These are phyloP conservation scores for Medauroidea extradentata DNA, from an alignment of 1,140 invertebrate species.

Conservation along the genomic window DNA sequence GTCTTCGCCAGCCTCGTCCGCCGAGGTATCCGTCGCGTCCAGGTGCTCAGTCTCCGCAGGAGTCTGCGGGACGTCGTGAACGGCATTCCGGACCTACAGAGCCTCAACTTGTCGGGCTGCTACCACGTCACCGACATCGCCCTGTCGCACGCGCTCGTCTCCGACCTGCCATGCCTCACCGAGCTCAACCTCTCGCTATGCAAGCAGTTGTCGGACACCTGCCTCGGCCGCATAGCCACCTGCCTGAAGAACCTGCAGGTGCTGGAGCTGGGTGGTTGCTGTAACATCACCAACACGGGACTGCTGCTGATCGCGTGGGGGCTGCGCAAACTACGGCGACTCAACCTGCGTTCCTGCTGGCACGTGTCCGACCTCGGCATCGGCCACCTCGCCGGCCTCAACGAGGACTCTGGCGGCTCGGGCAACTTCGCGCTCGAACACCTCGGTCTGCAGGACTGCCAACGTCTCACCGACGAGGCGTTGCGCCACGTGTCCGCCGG, in stretches of 20 bases:
- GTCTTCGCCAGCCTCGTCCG: conserved; percentile 81
- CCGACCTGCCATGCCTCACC: conserved; percentile 67
- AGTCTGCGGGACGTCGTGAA: conserved; percentile 82
- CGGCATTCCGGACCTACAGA: conserved; percentile 79
- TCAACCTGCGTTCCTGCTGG: conserved; percentile 89
- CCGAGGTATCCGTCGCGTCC: conserved; percentile 81
- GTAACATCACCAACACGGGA: conserved; percentile 83
- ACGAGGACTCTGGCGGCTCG: conserved; percentile 51
- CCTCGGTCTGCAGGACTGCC: conserved; percentile 89
- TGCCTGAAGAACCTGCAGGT: conserved; percentile 82
- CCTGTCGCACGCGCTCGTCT: conserved; percentile 73
- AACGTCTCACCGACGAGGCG: conserved; percentile 86
- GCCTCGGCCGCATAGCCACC: conserved; percentile 76
- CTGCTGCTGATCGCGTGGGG: conserved; percentile 82
- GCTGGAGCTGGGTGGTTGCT: conserved; percentile 85
- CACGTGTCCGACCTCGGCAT: conserved; percentile 87
- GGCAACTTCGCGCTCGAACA: conserved; percentile 73
- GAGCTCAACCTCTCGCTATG: conserved; percentile 85
- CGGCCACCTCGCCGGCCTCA: conserved; percentile 74
- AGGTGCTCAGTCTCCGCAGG: conserved; percentile 79
- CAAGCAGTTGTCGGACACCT: conserved; percentile 89
- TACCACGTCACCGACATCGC: conserved; percentile 84
- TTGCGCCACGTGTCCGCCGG: conserved; percentile 78
- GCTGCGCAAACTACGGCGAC: conserved; percentile 70
- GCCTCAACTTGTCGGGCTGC: conserved; percentile 86